Percentiles rank a stretch among this genome's conserved stretches.
These are phyloP conservation scores for Pseudomyrmex cubaensis DNA, from an alignment of 1,140 invertebrate species.

Conservation along the genomic window DNA sequence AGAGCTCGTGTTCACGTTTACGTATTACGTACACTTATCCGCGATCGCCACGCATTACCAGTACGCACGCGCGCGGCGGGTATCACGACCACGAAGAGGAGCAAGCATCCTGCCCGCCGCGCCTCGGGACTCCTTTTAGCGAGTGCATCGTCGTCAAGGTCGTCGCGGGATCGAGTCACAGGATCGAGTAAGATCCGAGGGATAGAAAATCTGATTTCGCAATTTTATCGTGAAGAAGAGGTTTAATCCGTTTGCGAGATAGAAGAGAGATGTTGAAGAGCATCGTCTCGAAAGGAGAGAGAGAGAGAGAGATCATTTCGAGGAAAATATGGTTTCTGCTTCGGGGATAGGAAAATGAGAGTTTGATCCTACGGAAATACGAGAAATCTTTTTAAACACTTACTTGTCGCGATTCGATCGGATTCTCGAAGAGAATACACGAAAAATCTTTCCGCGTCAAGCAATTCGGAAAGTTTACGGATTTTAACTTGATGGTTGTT, in stretches of 20 bases:
- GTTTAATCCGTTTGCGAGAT: neutral
- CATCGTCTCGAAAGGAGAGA: neutral
- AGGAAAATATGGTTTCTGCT: neutral
- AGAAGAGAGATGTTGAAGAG: constrained; percentile 11
- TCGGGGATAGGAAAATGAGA: neutral
- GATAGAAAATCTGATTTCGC: neutral
- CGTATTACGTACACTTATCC: constrained; percentile 48
- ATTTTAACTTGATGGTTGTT: neutral
- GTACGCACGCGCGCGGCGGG: constrained; percentile 70
- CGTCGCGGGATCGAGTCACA: constrained; percentile 2
- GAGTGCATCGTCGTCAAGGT: constrained; percentile 29
- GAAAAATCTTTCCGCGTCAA: neutral
- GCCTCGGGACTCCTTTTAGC: neutral
- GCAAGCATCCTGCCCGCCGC: constrained; percentile 1
- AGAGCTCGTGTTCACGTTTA: constrained; percentile 66
- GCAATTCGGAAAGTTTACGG: neutral
- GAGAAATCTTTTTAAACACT: neutral
- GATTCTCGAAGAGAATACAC: neutral
- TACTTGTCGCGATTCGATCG: no score
- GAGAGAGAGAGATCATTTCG: neutral
- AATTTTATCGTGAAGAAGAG: neutral
- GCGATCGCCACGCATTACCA: constrained; percentile 71
- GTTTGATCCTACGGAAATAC: neutral
- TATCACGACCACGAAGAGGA: constrained; percentile 61
- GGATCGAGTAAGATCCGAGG: constrained; percentile 12